Conservation (phyloP, 2,888 invertebrate species). For the Copidosoma aretas region DNA sequence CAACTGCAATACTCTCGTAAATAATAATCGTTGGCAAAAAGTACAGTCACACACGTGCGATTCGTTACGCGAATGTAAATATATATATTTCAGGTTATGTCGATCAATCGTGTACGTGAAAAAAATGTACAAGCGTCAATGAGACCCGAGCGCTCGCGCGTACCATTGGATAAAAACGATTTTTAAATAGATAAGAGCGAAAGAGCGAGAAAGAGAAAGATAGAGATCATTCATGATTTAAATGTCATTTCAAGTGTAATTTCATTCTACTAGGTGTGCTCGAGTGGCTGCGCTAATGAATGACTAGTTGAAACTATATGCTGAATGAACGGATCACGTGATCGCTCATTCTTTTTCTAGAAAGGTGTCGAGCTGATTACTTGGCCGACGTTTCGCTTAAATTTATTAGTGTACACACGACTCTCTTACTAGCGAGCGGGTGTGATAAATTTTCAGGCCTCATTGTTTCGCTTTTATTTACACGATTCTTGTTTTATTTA, state of each 20-base stretch:
- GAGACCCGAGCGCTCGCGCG: not conserved
- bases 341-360: slow-evolving; percentile 3
- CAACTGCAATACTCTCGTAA: slow-evolving; percentile 12
- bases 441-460: no score
- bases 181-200: not conserved
- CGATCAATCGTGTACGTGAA: not conserved
- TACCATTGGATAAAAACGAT: slow-evolving; percentile 1
- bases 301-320: not conserved
- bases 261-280: not conserved
- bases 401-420: not conserved
- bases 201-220: no score
- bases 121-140: slow-evolving; percentile 3
- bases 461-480: no score
- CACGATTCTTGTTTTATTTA: not conserved
- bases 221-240: not conserved
- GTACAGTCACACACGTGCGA: no score
- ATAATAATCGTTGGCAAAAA: no score
- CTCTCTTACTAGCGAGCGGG: not conserved
- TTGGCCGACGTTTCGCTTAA: not conserved
- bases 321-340: slow-evolving; percentile 17
- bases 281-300: slow-evolving; percentile 5
- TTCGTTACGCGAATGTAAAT: not conserved
- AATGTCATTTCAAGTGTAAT: not conserved
- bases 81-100: not conserved
- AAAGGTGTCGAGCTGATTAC: not conserved